Conservation (phyloP, 2,113 vertebrate genomes). For the Glareola pratincola region DNA sequence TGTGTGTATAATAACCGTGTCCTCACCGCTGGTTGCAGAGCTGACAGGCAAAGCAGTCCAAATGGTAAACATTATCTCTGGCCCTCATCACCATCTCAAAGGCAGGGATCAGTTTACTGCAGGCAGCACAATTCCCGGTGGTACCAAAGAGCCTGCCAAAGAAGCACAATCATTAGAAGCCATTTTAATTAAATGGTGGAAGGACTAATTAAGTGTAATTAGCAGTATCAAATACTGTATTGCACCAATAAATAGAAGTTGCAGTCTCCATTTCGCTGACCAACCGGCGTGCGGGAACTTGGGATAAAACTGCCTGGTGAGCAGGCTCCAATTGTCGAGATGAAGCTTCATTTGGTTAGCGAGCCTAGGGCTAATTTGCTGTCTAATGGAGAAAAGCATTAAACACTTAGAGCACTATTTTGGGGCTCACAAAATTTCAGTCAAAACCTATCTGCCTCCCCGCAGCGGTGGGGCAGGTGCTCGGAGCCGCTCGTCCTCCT, state of each 20-base stretch:
- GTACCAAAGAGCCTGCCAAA: constrained; percentile 96
- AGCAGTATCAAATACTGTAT: constrained; percentile 76
- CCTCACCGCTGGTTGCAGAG: constrained; percentile 99
- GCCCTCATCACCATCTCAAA: constrained; percentile 99
- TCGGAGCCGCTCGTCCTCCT: neutral
- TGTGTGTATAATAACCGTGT: constrained; percentile 8
- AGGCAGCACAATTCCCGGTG: constrained; percentile 98
- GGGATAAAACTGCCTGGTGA: constrained; percentile 61
- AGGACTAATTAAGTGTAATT: constrained; percentile 76
- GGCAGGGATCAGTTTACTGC: constrained; percentile 99
- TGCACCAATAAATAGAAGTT: constrained; percentile 73
- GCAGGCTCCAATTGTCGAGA: neutral
- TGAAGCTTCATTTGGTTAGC: constrained; percentile 57
- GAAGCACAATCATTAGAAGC: constrained; percentile 74
- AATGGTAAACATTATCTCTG: constrained; percentile 99
- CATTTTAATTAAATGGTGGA: constrained; percentile 74
- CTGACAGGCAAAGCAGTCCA: constrained; percentile 99
- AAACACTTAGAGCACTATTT: constrained; percentile 53
- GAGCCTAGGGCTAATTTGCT: constrained; percentile 67
- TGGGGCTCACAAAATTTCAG: constrained; percentile 63
- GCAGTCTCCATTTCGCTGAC: constrained; percentile 69
- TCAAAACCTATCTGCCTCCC: constrained; percentile 31
- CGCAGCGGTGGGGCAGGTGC: neutral
- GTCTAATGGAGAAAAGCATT: constrained; percentile 67
- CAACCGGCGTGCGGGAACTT: constrained; percentile 76